Conservation (phyloP, 2,797 vertebrate species). For the Sebastes itinus region DNA sequence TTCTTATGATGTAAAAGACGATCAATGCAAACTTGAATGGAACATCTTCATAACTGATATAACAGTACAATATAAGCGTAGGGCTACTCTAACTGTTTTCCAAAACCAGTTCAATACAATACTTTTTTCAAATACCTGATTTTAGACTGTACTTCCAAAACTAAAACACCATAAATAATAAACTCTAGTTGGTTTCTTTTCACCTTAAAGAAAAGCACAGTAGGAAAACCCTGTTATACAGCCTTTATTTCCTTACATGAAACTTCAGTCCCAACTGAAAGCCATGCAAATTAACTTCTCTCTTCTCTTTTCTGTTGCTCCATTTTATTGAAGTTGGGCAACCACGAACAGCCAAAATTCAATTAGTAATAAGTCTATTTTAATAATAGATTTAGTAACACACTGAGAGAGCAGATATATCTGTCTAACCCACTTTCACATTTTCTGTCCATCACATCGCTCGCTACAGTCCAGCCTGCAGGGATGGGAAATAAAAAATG, state of each 20-base stretch:
- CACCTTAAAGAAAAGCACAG: not conserved
- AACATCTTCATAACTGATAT: not conserved
- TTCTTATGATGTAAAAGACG: not conserved
- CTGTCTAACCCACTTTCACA: slow-evolving; percentile 1
- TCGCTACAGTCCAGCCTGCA: slow-evolving; percentile 7
- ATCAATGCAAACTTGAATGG: not conserved
- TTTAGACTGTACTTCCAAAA: not conserved
- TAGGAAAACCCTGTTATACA: not conserved
- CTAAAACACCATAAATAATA: not conserved
- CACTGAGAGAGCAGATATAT: not conserved
- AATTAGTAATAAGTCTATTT: not conserved
- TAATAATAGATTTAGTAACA: not conserved
- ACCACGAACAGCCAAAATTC: not conserved
- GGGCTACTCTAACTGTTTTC: not conserved
- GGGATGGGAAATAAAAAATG: slow-evolving; percentile 15
- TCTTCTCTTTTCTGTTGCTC: not conserved
- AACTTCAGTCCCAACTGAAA: not conserved
- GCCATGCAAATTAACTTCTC: not conserved
- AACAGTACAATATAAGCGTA: not conserved
- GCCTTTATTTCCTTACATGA: not conserved
- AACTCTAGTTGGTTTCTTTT: not conserved
- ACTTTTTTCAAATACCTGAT: not conserved
- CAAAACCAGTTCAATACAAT: not conserved
- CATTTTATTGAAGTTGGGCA: not conserved
- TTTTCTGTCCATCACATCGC: slow-evolving; percentile 8